A percentile compares a stretch with the other conserved stretches of the same genome.
These are phyloP conservation scores for Syngnathus acus DNA, from an alignment of 2,797 vertebrate species.

Conservation along the genomic window DNA sequence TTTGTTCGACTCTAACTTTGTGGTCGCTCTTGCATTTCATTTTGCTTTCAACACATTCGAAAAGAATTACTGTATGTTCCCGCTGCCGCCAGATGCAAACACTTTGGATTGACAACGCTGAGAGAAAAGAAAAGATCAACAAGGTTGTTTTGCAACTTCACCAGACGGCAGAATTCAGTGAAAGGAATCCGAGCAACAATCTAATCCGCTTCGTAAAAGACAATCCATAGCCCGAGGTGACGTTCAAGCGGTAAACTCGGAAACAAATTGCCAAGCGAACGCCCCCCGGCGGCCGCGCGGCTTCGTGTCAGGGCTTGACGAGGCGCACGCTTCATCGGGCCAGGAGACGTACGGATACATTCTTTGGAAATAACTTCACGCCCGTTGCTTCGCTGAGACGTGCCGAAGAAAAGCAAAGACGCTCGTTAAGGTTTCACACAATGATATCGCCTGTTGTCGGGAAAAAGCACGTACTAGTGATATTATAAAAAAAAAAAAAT, in stretches of 20 bases:
- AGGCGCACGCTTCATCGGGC: slow-evolving; percentile 38
- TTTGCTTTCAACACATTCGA: slow-evolving; percentile 6
- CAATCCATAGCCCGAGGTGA: slow-evolving; percentile 30
- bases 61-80: not conserved
- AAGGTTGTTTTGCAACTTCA: not conserved
- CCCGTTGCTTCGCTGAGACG: slow-evolving; percentile 26
- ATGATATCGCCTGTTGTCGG: slow-evolving; percentile 37
- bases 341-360: slow-evolving; percentile 33
- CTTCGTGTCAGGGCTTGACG: slow-evolving; percentile 55
- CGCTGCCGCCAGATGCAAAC: not conserved
- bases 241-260: slow-evolving; percentile 30
- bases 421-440: slow-evolving; percentile 43
- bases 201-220: not conserved
- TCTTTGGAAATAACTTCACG: slow-evolving; percentile 43
- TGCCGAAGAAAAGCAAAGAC: slow-evolving; percentile 36
- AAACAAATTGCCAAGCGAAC: slow-evolving; percentile 24
- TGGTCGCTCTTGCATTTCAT: not conserved
- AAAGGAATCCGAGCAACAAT: too few species aligned
- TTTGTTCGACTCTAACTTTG: not conserved
- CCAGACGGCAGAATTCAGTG: not conserved
- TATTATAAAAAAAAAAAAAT: not conserved
- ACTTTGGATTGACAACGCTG: not conserved
- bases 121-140: not conserved
- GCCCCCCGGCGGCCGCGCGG: slow-evolving; percentile 24
- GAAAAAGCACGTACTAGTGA: slow-evolving; percentile 18